Evolutionary conservation across 2,113 vertebrate genomes (phyloP).

Genomic region (Pampusana beccarii): DNA sequence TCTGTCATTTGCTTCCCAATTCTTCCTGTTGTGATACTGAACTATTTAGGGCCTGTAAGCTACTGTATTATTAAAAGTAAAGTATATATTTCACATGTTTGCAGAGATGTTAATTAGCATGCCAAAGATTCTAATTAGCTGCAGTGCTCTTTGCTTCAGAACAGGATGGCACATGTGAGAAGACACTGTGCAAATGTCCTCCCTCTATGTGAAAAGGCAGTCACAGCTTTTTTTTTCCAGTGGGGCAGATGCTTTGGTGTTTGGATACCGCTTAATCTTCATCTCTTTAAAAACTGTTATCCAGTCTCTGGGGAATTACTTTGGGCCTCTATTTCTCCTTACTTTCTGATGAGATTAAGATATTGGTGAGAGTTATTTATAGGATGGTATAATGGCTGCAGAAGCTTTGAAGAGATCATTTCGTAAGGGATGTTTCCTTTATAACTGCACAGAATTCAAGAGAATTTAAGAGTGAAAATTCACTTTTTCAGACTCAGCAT

Average conservation of each 20-base stretch:
- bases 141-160: background rate
- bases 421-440: background rate
- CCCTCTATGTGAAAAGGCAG: background rate
- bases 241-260: background rate
- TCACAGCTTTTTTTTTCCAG: background rate
- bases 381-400: background rate
- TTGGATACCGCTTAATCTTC: background rate
- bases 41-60: background rate
- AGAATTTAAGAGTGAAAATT: background rate
- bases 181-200: background rate
- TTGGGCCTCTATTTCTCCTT: background rate
- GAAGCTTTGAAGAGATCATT: background rate
- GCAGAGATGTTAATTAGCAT: background rate
- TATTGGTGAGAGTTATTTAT: background rate
- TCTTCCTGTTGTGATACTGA: background rate
- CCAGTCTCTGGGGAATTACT: background rate
- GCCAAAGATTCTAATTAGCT: background rate
- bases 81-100: background rate
- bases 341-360: background rate
- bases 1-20: background rate
- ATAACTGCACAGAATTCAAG: background rate
- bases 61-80: background rate
- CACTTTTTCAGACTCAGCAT: background rate
- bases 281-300: background rate
- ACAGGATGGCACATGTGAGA: background rate